Base-by-base conservation (phyloP, 2,113 vertebrate genomes). In the Sinocyclocheilus anophthalmus region DNA sequence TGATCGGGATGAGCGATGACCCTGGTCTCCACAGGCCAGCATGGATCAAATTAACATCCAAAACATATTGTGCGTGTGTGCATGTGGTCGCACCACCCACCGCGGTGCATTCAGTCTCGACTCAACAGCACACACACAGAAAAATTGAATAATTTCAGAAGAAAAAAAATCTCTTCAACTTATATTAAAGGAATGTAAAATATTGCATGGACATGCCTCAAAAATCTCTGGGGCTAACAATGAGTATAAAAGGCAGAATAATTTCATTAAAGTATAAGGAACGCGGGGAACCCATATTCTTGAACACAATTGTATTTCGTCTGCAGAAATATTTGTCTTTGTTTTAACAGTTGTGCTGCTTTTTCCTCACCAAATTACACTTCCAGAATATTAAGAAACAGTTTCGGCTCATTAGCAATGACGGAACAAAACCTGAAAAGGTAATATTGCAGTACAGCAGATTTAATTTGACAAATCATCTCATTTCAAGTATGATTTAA, bases 321-420 rank as follows among this genome's bases (percentile, higher is more conserved):
- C 18, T 22, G 20, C 53, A 33, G 12, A 24, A 81, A 75, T 65
- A 26, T 69, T 53, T 57, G 5, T 55, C 69, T 81, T 84, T 87
- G 83, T 85, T 84, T 87, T 72, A 57, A 87, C 83, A 81, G 77
- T 79, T 87, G 37, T 48, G 76, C 37, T 39, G n/a, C 24, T 70
- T 84, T 57, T 57, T 70, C 53, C 45, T 79, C 33, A 11, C 37
- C 22, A 33, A 84, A 65, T 18, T 57, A n/a, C 76, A 83, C 72
- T 76, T 80, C 55, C 50, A 82, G 78, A 45, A 81, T 76, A 81
- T 87, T 85, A 76, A 76, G 42, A 72, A 50, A 20, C 16, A 63
- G 72, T 85, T 78, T 26, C 48, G 72, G 61, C 53, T 78, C 72
- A 77, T 70, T 72, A 72, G 22, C 55, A 39, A 61, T 79, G 55